Evolutionary conservation across 2,888 invertebrate species (phyloP), one percentile per base, ranked within the genome.

Genomic region (Pemphredon lugubris): DNA sequence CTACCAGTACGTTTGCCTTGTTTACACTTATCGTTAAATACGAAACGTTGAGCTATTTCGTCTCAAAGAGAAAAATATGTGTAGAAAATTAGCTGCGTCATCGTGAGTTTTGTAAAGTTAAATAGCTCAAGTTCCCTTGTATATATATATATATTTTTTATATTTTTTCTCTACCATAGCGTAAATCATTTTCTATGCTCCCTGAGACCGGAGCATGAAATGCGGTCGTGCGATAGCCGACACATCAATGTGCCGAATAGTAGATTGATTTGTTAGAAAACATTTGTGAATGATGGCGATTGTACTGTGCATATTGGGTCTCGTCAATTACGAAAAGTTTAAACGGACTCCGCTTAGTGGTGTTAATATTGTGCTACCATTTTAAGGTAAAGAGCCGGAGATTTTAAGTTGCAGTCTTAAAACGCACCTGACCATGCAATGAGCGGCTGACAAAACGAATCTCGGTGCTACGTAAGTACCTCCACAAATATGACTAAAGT

Each of bases 361-460:
- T 21, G 13, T 16, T 26, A 7, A 20, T 58, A 51, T 40, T 21
- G 6, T 37, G 68, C 60, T 72, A 66, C 66, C 73, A 72, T 72
- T 72, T 65, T 66, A 57, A 13, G 66, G 48, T 7, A 34, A 37
- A 34, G 40, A 66, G 57, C 59, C 11, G 21, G 18, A 47, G 44
- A 70, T 48, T 61, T 26, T 42, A 54, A 53, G 32, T 57, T 42
- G 65, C 68, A 71, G 66, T 72, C 66, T 73, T 70, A 37, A 30
- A 64, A 83, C 82, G 65, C 81, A 87, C 87, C 79, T 84, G 75
- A 87, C 72, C 80, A 88, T 79, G 70, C 88, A 88, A 70, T 87
- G 88, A 23, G 88, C 87, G 39, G 88, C 88, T 11, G 88, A 86
- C 57, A 88, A 68, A 64, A 88, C 70, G 60, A 84, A 87, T 71